phyloP scores from a whole-genome alignment of 2,797 vertebrate species.

The Paramormyrops hopkinsi region DNA sequence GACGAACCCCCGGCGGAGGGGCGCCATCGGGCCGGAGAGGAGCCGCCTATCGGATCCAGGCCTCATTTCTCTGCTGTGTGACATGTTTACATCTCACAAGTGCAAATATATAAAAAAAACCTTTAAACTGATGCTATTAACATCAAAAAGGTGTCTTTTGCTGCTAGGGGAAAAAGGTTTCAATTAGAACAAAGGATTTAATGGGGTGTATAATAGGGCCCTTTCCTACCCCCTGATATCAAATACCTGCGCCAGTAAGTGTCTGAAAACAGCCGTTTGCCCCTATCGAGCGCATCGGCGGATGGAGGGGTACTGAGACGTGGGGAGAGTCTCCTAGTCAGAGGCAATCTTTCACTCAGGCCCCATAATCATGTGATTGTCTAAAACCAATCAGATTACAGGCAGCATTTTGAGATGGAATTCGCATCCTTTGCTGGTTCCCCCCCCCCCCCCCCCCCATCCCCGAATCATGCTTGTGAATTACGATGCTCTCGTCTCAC shows the following conservation, averaged over 20 bases:
- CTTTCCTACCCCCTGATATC: conserved; percentile 34
- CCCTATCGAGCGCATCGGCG: conserved; percentile 49
- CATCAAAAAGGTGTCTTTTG: not conserved
- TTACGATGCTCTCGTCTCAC: not conserved
- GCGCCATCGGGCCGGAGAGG: conserved; percentile 30
- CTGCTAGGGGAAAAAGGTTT: not conserved
- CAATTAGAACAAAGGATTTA: conserved; percentile 39
- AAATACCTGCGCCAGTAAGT: conserved; percentile 33
- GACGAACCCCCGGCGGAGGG: conserved; percentile 26
- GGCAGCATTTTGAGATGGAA: not conserved
- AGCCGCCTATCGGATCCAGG: not conserved
- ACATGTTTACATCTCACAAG: not conserved
- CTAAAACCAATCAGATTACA: conserved; percentile 4
- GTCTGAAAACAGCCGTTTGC: conserved; percentile 41
- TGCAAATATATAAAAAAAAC: not conserved
- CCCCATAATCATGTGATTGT: not conserved
- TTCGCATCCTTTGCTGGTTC: not conserved
- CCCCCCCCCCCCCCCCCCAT: not conserved
- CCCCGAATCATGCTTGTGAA: not conserved
- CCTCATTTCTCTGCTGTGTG: not conserved
- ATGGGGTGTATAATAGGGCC: conserved; percentile 47
- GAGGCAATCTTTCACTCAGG: not conserved
- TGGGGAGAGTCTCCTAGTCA: not conserved
- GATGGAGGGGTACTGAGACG: conserved; percentile 39
- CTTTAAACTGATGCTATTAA: not conserved